These are phyloP conservation scores for Dolichallabes microphthalmus DNA, from an alignment of 2,113 vertebrate species.

Conservation along the genomic window DNA sequence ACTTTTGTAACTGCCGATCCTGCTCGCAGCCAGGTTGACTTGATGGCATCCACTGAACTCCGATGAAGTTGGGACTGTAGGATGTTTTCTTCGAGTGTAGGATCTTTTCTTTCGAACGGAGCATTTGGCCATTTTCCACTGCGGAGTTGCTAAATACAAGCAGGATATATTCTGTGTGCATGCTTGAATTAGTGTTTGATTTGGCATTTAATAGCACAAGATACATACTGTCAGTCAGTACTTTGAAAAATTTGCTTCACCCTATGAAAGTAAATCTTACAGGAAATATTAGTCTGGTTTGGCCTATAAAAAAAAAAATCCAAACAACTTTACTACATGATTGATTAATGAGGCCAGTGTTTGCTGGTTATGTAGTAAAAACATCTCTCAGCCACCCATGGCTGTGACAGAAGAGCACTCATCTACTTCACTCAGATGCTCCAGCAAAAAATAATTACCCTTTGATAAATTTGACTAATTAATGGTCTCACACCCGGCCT, in stretches of 20 bases:
- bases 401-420: not conserved
- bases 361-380: not conserved
- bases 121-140: not conserved
- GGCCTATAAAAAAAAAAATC: not conserved
- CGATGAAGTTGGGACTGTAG: not conserved
- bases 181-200: not conserved
- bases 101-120: not conserved
- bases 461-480: conserved; percentile 67
- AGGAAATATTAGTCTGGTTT: not conserved
- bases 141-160: not conserved
- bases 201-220: not conserved
- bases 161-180: not conserved
- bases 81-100: not conserved
- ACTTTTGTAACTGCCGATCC: not conserved
- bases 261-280: not conserved
- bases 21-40: not conserved
- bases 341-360: not conserved
- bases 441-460: conserved; percentile 48
- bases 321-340: not conserved
- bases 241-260: not conserved
- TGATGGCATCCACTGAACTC: not conserved
- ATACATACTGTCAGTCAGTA: not conserved
- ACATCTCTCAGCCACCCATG: not conserved
- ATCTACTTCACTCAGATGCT: not conserved
- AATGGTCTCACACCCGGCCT: conserved; percentile 49